phyloP scores from a whole-genome alignment of 2,113 vertebrate genomes.

The Neotragus moschatus region DNA sequence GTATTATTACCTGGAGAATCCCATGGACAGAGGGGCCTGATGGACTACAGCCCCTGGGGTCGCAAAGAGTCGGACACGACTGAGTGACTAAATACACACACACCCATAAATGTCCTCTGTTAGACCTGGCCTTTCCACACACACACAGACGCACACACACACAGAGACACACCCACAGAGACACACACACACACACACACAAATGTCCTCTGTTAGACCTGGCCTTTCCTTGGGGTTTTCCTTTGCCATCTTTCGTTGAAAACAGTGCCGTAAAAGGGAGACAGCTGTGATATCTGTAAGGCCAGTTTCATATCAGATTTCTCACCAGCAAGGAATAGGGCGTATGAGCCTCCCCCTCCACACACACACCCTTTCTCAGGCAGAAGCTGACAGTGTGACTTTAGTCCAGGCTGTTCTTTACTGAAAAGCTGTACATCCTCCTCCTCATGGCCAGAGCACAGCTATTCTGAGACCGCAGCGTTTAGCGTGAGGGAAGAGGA shows the following conservation, averaged over 20 bases:
- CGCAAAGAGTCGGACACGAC: neutral
- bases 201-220: neutral
- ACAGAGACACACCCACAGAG: no score
- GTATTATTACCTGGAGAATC: neutral
- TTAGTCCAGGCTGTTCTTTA: neutral
- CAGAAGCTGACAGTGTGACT: neutral
- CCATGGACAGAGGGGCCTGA: neutral
- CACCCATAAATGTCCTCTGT: neutral
- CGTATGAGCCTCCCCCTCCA: neutral
- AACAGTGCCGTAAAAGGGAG: conserved; percentile 27
- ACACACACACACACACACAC: no score
- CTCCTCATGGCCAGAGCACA: neutral
- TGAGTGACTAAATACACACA: neutral
- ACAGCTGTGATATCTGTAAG: neutral
- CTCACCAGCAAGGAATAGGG: neutral
- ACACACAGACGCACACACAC: no score
- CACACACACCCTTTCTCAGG: neutral
- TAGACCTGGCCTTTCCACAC: no score
- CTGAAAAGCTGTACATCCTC: neutral
- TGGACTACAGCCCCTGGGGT: neutral
- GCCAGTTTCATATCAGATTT: neutral
- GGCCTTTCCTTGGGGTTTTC: neutral
- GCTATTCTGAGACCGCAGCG: neutral
- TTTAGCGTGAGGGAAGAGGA: neutral
- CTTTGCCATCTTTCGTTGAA: neutral